Conservation (phyloP, 2,113 vertebrate genomes). For the Peromyscus polionotus region DNA sequence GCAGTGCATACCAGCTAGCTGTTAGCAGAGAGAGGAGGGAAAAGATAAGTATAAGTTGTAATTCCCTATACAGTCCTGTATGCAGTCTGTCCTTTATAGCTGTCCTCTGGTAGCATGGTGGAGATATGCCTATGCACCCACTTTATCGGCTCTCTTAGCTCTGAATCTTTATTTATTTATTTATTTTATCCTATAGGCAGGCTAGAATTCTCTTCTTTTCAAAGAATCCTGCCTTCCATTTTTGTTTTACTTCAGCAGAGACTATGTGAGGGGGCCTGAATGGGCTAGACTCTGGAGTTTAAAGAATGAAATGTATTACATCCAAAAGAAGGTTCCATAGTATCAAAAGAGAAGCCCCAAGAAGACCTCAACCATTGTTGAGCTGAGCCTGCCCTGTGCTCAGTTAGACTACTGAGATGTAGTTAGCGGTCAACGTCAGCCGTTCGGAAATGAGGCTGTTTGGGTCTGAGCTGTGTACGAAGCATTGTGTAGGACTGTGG, state of each 20-base stretch:
- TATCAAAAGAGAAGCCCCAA: neutral
- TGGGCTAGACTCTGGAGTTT: neutral
- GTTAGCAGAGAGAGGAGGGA: neutral
- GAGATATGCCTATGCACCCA: neutral
- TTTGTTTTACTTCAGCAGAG: neutral
- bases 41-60: neutral
- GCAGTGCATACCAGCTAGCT: neutral
- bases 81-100: neutral
- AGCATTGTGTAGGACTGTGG: neutral
- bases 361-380: neutral
- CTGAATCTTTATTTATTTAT: neutral
- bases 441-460: neutral
- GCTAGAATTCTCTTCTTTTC: neutral
- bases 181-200: neutral
- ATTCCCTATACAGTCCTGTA: neutral
- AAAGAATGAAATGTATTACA: neutral
- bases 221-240: slow-evolving; percentile 12
- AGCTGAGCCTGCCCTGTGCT: neutral
- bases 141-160: neutral
- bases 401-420: neutral
- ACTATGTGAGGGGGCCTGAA: neutral
- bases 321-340: neutral
- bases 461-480: neutral
- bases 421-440: neutral
- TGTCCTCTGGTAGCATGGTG: neutral